These are phyloP conservation scores for Elysia chlorotica DNA, from an alignment of 1,140 invertebrate genomes.

Conservation along the genomic window DNA sequence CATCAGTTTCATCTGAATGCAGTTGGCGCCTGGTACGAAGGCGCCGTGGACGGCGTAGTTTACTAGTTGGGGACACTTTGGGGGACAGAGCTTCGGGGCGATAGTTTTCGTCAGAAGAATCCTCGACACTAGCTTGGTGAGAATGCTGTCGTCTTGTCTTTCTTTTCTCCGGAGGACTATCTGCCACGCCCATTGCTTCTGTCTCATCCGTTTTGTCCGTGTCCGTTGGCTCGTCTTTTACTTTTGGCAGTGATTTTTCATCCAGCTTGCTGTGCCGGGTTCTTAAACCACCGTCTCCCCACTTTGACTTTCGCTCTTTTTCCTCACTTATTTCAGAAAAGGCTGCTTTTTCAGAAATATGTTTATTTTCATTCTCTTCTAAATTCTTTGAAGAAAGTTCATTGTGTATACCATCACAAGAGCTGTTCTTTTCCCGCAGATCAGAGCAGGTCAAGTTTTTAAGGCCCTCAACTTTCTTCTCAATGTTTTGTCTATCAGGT, in stretches of 20 bases:
- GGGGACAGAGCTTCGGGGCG: background rate
- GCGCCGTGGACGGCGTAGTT: background rate
- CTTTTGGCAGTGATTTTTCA: too few species aligned
- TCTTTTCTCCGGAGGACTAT: background rate
- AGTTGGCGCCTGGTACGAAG: background rate
- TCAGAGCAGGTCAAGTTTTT: too few species aligned
- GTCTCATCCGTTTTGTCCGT: background rate
- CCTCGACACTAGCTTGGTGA: too few species aligned
- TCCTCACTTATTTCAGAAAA: background rate
- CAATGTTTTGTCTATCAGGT: too few species aligned
- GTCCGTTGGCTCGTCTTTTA: background rate
- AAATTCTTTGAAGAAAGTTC: background rate
- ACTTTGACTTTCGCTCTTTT: background rate
- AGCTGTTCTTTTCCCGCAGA: too few species aligned
- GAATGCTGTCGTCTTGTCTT: background rate
- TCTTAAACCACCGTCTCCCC: background rate
- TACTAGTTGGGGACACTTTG: background rate
- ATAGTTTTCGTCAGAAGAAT: conserved; percentile 7
- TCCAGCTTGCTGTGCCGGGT: too few species aligned
- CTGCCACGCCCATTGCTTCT: too few species aligned
- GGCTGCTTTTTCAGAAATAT: too few species aligned
- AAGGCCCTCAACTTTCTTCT: too few species aligned
- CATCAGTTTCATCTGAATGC: conserved; percentile 16
- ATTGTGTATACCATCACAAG: too few species aligned
- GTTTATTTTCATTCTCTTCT: background rate